phyloP scores from a whole-genome alignment of 2,113 vertebrate genomes.

The Osmerus eperlanus region DNA sequence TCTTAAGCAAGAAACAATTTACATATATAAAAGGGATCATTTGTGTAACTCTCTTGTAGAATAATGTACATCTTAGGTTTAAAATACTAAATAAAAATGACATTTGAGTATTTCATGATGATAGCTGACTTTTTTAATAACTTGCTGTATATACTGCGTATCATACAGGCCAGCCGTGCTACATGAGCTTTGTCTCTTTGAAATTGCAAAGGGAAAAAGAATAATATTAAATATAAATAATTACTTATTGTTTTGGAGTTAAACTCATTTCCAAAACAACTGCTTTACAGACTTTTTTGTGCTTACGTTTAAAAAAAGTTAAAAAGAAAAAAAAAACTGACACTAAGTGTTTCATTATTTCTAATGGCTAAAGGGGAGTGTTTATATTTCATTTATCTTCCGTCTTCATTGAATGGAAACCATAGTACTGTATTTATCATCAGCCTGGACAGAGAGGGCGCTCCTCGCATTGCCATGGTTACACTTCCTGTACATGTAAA shows the following conservation, averaged over 20 bases:
- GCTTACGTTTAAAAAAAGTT: conserved; percentile 79
- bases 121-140: conserved; percentile 85
- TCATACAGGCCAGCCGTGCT: conserved; percentile 81
- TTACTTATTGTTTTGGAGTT: conserved; percentile 74
- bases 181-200: conserved; percentile 84
- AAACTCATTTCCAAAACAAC: conserved; percentile 82
- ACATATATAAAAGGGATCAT: conserved; percentile 81
- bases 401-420: conserved; percentile 77
- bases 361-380: conserved; percentile 64
- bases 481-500: conserved; percentile 66
- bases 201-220: conserved; percentile 74
- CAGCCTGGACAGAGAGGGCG: conserved; percentile 78
- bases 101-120: conserved; percentile 91
- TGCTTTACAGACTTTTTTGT: conserved; percentile 80
- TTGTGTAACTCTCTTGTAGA: conserved; percentile 78
- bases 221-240: conserved; percentile 29
- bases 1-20: conserved; percentile 82
- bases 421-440: conserved; percentile 83
- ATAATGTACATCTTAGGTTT: conserved; percentile 96
- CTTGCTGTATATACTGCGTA: conserved; percentile 96
- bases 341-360: conserved; percentile 26
- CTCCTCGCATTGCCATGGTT: conserved; percentile 71
- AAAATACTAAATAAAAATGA: conserved; percentile 63
- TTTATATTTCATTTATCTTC: conserved; percentile 39
- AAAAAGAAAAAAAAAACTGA: conserved; percentile 55